Evolutionary conservation across 1,140 invertebrate genomes (phyloP), one percentile per base, ranked within the genome.

Genomic region (Drosophila serrata): DNA sequence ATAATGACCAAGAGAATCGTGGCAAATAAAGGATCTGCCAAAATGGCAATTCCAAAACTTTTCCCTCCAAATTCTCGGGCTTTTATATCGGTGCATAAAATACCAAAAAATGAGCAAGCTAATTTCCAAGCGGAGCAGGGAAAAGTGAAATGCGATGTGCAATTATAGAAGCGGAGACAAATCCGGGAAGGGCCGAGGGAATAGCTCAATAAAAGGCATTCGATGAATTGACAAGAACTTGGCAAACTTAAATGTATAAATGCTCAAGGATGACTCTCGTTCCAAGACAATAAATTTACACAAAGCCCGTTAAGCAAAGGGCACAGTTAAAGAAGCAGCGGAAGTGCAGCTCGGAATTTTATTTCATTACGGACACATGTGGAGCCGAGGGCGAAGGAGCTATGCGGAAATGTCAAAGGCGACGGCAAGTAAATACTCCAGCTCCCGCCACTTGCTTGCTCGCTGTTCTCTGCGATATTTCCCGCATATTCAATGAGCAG

Each of bases 161-260:
- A 17, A 63, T 61, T 85, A 67, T 49, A 69, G 42, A 39, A 78
- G 33, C 60, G 31, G 49, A 73, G 56, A 82, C 76, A 87, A 73
- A 77, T 73, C 69, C 60, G 19, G 43, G 55, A 63, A 49, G 53
- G 61, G 82, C 72, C 63, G 67, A 76, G 67, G 64, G 64, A 87
- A 87, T 87, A 79, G 76, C 79, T 87, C 79, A 82, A 87, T 82
- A 79, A 82, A 79, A 53, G 62, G 45, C 68, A 87, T 58, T 67
- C 64, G 62, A 70, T 80, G 68, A 81, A 82, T 75, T 75, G 84
- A 88, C 84, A 87, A 88, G 79, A 68, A 79, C 56, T 90, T 90
- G 85, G 85, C 77, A 85, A 84, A 90, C 76, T 84, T 75, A 55
- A 77, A 80, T 48, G 74, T 72, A 82, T 59, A 79, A 78, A 69